Conservation (phyloP, 2,797 vertebrate genomes). For the Rhabdophis nuchalis region DNA sequence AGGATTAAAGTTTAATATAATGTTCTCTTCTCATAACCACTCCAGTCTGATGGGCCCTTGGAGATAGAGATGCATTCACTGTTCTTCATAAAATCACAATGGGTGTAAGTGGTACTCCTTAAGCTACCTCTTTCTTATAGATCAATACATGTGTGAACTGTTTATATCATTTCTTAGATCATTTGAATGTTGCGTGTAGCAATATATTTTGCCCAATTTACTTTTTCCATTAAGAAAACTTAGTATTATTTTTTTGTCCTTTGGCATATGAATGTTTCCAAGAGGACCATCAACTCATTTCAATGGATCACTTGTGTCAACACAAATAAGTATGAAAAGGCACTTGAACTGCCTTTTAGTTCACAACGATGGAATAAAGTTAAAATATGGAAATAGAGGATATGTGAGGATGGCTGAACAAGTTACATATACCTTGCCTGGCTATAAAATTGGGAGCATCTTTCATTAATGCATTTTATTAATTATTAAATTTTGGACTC, state of each 20-base stretch:
- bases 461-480: background rate
- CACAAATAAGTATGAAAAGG: background rate
- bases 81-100: accelerated
- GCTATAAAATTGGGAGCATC: background rate
- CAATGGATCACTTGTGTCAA: background rate
- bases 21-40: background rate
- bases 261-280: background rate
- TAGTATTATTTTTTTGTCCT: accelerated
- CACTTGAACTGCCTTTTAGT: background rate
- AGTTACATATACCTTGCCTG: background rate
- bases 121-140: background rate
- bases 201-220: background rate
- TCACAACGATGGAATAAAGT: background rate
- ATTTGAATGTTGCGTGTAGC: background rate
- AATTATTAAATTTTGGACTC: no score
- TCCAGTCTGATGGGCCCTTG: conserved; percentile 14
- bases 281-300: background rate
- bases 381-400: background rate
- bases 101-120: background rate
- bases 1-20: conserved; percentile 9
- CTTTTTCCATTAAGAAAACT: background rate
- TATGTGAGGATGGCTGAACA: background rate
- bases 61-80: background rate
- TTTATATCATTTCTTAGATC: background rate
- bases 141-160: background rate